Base-by-base conservation (phyloP, 2,797 vertebrate species). In the Myotis pilosus region DNA sequence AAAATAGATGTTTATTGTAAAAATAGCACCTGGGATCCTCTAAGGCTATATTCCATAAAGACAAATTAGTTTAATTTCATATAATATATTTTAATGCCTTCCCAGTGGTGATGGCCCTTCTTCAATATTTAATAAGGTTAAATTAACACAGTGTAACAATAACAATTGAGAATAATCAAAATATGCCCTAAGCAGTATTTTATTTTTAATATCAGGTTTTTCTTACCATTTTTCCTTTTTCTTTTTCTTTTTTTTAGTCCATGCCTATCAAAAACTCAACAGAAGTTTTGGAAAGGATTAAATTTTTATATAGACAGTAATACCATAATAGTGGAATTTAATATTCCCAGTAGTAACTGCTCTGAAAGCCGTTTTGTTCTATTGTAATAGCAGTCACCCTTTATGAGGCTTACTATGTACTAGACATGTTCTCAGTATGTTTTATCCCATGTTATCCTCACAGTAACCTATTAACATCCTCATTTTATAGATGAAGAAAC, bases 61-160 rank as follows among this genome's bases (percentile, higher is more conserved):
- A 94, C 78, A 94, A 95, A 95, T 96, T 57, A 49, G 85, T 94
- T 96, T 96, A 93, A 38, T 96, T 96, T 96, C 19, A 92, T 74
- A 82, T 41, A 55, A 17, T 86, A 0, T 93, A 87, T 91, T 97
- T 96, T 78, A 22, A 2, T 87, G 78, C 95, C 68, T 96, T 95
- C 80, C 69, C 64, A 55, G 41, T 53, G 60, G 55, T 83, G 75
- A 97, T 28, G 2, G 0, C 55, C 20, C 33, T 95, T 95, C 38
- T 94, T 87, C 57, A 96, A 51, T 87, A 57, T 97, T 92, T 97
- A 51, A 91, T 95, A 91, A 94, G 80, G 55, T 96, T 68, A 96
- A 92, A 76, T 96, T 96, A 88, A 55, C 25, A 74, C 1, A 79
- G 7, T 87, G 1, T 87, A 94, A 75, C 3, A 85, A 9, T 95